Conservation (phyloP, 2,113 vertebrate genomes). For the Eretmodus cyanostictus region DNA sequence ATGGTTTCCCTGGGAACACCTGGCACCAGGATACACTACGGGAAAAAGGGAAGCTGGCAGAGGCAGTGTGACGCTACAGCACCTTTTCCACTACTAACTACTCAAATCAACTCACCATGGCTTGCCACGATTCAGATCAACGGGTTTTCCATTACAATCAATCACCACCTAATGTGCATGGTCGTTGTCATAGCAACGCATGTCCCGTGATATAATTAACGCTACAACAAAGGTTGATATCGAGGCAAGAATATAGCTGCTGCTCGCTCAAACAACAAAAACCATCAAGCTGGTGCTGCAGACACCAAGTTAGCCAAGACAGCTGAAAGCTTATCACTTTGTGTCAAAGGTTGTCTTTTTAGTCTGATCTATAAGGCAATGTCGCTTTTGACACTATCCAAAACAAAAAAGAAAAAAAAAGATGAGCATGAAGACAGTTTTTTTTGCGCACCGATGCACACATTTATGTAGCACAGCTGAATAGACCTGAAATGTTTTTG, state of each 20-base stretch:
- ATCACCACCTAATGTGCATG: not conserved
- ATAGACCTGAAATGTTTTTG: not conserved
- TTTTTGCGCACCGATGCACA: accelerated
- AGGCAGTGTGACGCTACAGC: not conserved
- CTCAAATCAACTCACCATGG: not conserved
- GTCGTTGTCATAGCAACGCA: not conserved
- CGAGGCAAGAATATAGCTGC: not conserved
- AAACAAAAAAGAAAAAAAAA: accelerated
- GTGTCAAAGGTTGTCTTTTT: not conserved
- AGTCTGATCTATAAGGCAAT: not conserved
- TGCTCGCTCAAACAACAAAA: not conserved
- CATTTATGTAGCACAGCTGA: not conserved
- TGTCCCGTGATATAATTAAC: not conserved
- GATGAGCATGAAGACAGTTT: accelerated
- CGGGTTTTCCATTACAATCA: not conserved
- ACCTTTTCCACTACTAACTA: not conserved
- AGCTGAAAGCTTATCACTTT: not conserved
- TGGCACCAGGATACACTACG: not conserved
- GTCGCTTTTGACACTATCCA: not conserved
- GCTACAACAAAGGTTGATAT: not conserved
- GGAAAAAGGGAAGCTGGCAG: not conserved
- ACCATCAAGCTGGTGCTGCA: not conserved
- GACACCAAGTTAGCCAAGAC: not conserved
- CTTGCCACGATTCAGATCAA: not conserved
- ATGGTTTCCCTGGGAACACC: not conserved